A percentile compares a stretch with the other conserved stretches of the same genome.
These are phyloP conservation scores for Stichopus chloronotus DNA, from an alignment of 35 echinoderm and acorn worm genomes.

Conservation along the genomic window DNA sequence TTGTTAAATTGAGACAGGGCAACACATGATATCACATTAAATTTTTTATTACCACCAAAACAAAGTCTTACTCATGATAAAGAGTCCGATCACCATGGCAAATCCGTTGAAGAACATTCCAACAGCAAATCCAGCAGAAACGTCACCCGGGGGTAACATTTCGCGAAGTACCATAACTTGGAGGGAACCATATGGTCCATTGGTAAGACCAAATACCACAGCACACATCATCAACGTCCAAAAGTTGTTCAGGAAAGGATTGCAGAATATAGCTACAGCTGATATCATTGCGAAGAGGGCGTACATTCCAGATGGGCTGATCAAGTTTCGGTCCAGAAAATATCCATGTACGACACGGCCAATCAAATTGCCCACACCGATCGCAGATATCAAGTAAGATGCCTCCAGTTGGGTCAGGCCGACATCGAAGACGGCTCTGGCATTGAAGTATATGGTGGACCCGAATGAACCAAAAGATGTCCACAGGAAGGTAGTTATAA, in stretches of 20 bases:
- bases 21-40: no score
- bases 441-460: background rate
- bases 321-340: constrained; percentile 28
- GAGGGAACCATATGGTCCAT: constrained; percentile 11
- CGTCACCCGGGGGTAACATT: constrained; percentile 4
- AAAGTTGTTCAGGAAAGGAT: constrained; percentile 14
- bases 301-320: background rate
- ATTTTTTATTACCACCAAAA: background rate
- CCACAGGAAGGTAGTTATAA: constrained; percentile 3
- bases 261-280: background rate
- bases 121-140: constrained; percentile 3
- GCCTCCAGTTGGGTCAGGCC: constrained; percentile 17
- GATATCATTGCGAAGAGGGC: background rate
- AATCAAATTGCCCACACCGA: constrained; percentile 1
- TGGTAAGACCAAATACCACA: constrained; percentile 21
- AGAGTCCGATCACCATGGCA: constrained; percentile 10
- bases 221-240: background rate
- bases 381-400: constrained; percentile 23
- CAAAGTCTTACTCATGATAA: constrained; percentile 30
- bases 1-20: no score
- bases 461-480: constrained; percentile 25
- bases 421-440: constrained; percentile 41
- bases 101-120: constrained; percentile 37
- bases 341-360: background rate
- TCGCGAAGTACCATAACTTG: constrained; percentile 14